Evolutionary conservation across 2,888 invertebrate genomes (phyloP).

Genomic region (Malacosoma neustria): DNA sequence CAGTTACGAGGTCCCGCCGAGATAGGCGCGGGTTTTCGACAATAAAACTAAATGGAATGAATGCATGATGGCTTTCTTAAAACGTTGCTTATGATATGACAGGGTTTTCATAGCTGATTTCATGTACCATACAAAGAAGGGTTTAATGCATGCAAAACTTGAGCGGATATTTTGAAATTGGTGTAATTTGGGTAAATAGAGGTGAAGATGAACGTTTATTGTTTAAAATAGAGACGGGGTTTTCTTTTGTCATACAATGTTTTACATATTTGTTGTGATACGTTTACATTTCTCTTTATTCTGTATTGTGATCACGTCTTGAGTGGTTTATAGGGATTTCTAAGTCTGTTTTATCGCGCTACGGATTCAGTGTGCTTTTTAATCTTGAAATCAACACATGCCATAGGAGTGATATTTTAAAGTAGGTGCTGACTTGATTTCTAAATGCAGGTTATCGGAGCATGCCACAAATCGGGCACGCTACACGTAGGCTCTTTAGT

Average conservation of each 20-base stretch:
- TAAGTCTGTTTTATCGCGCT: constrained; percentile 33
- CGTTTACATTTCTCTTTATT: background rate
- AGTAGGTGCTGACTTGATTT: constrained; percentile 64
- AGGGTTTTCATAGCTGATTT: constrained; percentile 47
- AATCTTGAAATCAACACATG: too few species aligned
- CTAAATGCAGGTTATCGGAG: constrained; percentile 73
- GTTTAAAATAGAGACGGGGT: constrained; percentile 17
- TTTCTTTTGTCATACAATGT: constrained; percentile 19
- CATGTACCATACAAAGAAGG: constrained; percentile 49
- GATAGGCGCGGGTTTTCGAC: constrained; percentile 70
- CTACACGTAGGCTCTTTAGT: constrained; percentile 63
- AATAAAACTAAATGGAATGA: constrained; percentile 75
- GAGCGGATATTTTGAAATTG: constrained; percentile 32
- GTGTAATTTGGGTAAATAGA: constrained; percentile 28
- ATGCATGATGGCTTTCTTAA: constrained; percentile 66
- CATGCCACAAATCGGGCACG: constrained; percentile 67
- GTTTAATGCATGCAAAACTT: constrained; percentile 43
- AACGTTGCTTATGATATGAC: constrained; percentile 56
- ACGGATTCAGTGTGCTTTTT: constrained; percentile 30
- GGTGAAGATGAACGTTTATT: constrained; percentile 15
- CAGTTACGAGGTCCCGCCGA: constrained; percentile 59
- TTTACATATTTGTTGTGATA: background rate
- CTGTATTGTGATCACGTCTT: constrained; percentile 4
- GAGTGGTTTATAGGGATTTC: constrained; percentile 26
- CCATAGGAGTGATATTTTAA: too few species aligned